Evolutionary conservation across 1,140 invertebrate species (phyloP), one percentile per base, ranked within the genome.

Genomic region (Lysiphlebus fabarum): DNA sequence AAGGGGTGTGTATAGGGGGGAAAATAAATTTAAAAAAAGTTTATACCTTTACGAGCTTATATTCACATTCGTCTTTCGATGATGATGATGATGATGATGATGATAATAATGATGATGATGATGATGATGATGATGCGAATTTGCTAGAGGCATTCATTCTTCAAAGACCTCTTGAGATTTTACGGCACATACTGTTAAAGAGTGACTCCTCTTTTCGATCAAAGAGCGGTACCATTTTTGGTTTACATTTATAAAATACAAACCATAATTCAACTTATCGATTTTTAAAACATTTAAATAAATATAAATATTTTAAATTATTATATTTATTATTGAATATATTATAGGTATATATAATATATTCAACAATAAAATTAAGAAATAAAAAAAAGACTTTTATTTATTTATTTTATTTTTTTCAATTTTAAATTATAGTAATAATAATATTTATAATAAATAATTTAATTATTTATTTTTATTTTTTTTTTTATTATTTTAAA

Each of bases 1-100:
- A 3, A 17, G 17, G 17, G 17, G 17, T 17, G 17, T 17, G 17
- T 17, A 3, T 1, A 3, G 17, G 17, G 17, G 17, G 17, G 3
- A 17, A 3, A 17, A 17, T 1, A 17, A 17, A 11, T n/a, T n/a
- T n/a, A 51, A 51, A 38, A 36, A 11, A 34, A n/a, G 12, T 34
- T 38, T 51, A 38, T 36, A 54, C 42, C 51, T 59, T 59, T 59
- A 54, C 51, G 58, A 60, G 58, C 45, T 60, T 37, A 60, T n/a
- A n/a, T 60, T 59, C 58, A 54, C 43, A 50, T 59, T 59, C 51
- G 37, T 59, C 58, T 59, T 59, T 51, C 51, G 44, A 53, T 54
- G 51, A 60, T 56, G 58, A 43, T 54, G 58, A 42, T 50, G 42
- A 51, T 51, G 49, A 51, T 51, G 49, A 34, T n/a, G n/a, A n/a